Evolutionary conservation across 2,797 vertebrate species (phyloP).

Genomic region (Paramormyrops hopkinsi): DNA sequence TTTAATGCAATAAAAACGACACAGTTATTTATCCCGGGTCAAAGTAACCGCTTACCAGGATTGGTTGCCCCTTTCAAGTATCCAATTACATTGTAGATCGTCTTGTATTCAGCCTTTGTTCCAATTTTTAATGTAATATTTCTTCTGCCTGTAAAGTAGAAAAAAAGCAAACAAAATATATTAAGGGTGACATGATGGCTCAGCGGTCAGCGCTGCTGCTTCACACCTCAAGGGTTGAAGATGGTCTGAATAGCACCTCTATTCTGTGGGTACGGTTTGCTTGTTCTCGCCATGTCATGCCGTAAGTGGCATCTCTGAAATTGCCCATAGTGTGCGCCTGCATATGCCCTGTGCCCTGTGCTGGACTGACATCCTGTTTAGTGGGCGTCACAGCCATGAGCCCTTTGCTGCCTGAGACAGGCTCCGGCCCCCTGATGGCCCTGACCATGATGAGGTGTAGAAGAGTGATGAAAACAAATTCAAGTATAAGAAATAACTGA

Average conservation of each 20-base stretch:
- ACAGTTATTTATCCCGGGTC: not conserved
- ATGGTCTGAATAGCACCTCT: not conserved
- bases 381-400: not conserved
- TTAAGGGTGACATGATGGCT: not conserved
- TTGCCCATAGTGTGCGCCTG: not conserved
- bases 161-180: not conserved
- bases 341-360: not conserved
- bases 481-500: not conserved
- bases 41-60: slow-evolving; percentile 65
- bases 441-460: not conserved
- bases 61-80: slow-evolving; percentile 74
- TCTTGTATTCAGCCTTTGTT: slow-evolving; percentile 65
- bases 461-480: not conserved
- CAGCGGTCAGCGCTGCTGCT: not conserved
- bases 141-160: slow-evolving; percentile 56
- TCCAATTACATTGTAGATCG: slow-evolving; percentile 77
- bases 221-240: not conserved
- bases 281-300: not conserved
- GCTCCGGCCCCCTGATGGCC: not conserved
- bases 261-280: not conserved
- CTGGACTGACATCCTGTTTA: not conserved
- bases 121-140: slow-evolving; percentile 67
- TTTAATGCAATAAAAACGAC: not conserved
- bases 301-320: not conserved
- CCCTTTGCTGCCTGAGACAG: not conserved